Conservation (phyloP, 2,113 vertebrate genomes). For the Anoura caudifer region DNA sequence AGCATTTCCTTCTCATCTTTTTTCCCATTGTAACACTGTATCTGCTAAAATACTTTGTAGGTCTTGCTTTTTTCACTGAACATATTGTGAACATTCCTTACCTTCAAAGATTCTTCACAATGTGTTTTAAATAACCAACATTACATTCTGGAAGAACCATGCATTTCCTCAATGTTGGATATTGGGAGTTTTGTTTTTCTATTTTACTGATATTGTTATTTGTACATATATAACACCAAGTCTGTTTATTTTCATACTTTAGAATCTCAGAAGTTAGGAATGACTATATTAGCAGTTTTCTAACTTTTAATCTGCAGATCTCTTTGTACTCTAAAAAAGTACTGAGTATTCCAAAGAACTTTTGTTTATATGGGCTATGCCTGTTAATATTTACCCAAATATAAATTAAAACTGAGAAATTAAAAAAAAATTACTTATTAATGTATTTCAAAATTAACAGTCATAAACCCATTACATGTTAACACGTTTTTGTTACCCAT, state of each 20-base stretch:
- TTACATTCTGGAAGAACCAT: background rate
- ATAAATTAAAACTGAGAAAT: background rate
- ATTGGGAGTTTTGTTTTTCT: background rate
- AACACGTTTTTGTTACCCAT: background rate
- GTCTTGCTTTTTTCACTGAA: background rate
- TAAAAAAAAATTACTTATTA: background rate
- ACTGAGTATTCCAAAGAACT: background rate
- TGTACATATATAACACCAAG: background rate
- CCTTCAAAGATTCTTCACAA: background rate
- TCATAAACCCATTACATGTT: background rate
- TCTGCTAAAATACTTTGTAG: background rate
- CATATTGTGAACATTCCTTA: background rate
- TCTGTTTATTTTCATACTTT: background rate
- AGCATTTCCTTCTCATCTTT: background rate
- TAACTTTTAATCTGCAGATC: background rate
- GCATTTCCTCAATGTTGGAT: background rate
- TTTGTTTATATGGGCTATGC: background rate
- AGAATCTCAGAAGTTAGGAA: background rate
- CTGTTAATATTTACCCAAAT: constrained; percentile 9
- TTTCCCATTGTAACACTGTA: background rate
- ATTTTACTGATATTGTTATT: background rate
- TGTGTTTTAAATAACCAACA: background rate
- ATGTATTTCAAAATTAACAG: background rate
- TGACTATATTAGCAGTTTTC: background rate
- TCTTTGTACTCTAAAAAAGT: background rate